Evolutionary conservation across 1,140 invertebrate species (phyloP), one percentile per base, ranked within the genome.

Genomic region (Meloidogyne chitwoodi): DNA sequence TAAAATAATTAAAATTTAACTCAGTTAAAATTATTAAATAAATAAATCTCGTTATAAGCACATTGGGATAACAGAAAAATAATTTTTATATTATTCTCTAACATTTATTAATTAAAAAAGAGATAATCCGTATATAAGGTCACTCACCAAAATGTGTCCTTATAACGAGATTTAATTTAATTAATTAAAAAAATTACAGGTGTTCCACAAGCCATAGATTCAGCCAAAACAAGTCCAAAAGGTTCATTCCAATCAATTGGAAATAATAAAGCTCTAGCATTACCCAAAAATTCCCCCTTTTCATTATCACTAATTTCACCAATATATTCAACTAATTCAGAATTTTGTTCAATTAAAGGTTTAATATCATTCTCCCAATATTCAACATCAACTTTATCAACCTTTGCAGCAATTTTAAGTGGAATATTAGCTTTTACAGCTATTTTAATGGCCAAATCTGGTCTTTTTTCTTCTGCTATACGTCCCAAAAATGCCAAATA

Each of bases 131-230:
- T n/a, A n/a, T n/a, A n/a, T n/a, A n/a, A n/a, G n/a, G n/a, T n/a
- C n/a, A n/a, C n/a, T n/a, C n/a, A n/a, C n/a, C n/a, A n/a, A n/a
- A n/a, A n/a, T n/a, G n/a, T n/a, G n/a, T n/a, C n/a, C n/a, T n/a
- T n/a, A n/a, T n/a, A n/a, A n/a, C n/a, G n/a, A n/a, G n/a, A n/a
- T n/a, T n/a, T n/a, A n/a, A n/a, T n/a, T n/a, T n/a, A n/a, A n/a
- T 44, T 12, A 12, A 12, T 14, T 14, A 14, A 65, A 27, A 14
- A 12, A 34, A 4, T 22, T 22, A 79, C 75, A 27, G 75, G 75
- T 34, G 75, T 77, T 12, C 75, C 75, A 66, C 77, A 79, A 22
- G 75, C 75, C 75, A 77, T 75, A 27, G 74, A 22, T 22, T 75
- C 74, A 34, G 64, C 64, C 74, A 75, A 29, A 22, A 75, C 77